phyloP scores from a whole-genome alignment of 2,797 vertebrate genomes.

The Macropodus opercularis region DNA sequence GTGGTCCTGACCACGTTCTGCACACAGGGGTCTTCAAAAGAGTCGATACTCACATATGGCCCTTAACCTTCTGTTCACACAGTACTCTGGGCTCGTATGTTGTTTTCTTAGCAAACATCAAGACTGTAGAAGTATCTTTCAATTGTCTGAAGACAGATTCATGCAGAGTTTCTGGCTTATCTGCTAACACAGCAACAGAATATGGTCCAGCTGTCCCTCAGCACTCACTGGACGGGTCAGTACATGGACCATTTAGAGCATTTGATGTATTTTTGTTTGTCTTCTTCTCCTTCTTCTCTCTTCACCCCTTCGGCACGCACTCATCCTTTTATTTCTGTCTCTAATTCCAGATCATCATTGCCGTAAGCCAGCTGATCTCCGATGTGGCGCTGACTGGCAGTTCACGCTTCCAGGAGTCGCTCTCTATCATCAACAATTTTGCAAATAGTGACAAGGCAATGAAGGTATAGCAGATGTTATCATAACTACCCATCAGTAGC shows the following conservation, averaged over 20 bases:
- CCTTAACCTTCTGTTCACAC: not conserved
- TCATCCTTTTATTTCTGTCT: not conserved
- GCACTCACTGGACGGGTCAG: not conserved
- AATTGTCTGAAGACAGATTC: constrained; percentile 15
- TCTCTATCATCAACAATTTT: constrained; percentile 98
- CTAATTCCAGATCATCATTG: constrained; percentile 92
- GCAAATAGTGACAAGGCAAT: constrained; percentile 96
- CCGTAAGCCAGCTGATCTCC: constrained; percentile 95
- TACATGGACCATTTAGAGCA: not conserved
- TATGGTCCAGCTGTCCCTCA: constrained; percentile 1
- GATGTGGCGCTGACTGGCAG: constrained; percentile 94
- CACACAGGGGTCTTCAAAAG: not conserved
- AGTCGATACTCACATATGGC: not conserved
- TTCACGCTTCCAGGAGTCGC: constrained; percentile 95
- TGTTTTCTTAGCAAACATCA: not conserved
- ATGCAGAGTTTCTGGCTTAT: constrained; percentile 8
- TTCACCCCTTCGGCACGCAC: rapidly evolving
- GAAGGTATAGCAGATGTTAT: constrained; percentile 84
- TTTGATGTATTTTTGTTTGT: not conserved
- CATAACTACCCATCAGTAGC: too few relatives aligned
- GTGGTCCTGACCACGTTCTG: not conserved
- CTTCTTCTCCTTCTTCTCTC: not conserved
- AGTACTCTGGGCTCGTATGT: not conserved
- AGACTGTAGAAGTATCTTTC: constrained; percentile 15
- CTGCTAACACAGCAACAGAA: not conserved